A percentile compares a stretch with the other conserved stretches of the same genome.
Evolutionary conservation across 2,888 invertebrate genomes (phyloP).

Genomic region (Aspidiotus rigidus): DNA sequence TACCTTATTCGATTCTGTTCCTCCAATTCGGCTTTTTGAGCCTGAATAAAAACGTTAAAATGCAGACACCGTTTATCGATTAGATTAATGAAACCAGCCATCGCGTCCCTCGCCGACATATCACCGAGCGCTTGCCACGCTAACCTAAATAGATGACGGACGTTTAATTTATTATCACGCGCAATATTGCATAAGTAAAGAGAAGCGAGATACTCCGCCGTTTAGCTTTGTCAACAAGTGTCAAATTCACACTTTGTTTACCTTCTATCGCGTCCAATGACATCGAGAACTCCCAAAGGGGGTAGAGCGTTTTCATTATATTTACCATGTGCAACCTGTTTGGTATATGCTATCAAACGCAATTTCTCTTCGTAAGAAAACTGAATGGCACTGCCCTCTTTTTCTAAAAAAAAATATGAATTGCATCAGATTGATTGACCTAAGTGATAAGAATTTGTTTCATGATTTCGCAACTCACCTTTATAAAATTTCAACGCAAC

Average conservation of each 20-base stretch:
- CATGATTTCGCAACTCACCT: conserved; percentile 53
- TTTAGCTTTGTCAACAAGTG: neutral
- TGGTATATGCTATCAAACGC: conserved; percentile 81
- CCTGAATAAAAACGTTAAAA: conserved; percentile 83
- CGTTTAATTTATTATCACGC: too few relatives aligned
- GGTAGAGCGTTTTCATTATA: conserved; percentile 59
- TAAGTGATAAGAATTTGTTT: too few relatives aligned
- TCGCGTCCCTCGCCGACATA: conserved; percentile 75
- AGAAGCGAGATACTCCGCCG: too few relatives aligned
- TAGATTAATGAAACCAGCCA: conserved; percentile 82
- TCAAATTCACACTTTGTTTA: conserved; percentile 39
- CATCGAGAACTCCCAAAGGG: conserved; percentile 84
- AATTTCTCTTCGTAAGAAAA: conserved; percentile 88
- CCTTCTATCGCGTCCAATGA: conserved; percentile 87
- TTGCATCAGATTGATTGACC: neutral
- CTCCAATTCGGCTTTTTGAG: conserved; percentile 78
- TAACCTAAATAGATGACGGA: conserved; percentile 46
- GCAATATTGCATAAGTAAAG: too few relatives aligned
- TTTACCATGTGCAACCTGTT: conserved; percentile 81
- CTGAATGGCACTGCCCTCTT: conserved; percentile 94
- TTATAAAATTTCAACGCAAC: conserved; percentile 84
- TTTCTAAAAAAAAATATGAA: conserved; percentile 57
- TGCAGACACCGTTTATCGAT: conserved; percentile 79
- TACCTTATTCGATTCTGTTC: conserved; percentile 59
- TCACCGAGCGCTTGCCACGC: conserved; percentile 90